Base-by-base conservation (phyloP, 2,888 invertebrate genomes). In the Atethmia centrago region DNA sequence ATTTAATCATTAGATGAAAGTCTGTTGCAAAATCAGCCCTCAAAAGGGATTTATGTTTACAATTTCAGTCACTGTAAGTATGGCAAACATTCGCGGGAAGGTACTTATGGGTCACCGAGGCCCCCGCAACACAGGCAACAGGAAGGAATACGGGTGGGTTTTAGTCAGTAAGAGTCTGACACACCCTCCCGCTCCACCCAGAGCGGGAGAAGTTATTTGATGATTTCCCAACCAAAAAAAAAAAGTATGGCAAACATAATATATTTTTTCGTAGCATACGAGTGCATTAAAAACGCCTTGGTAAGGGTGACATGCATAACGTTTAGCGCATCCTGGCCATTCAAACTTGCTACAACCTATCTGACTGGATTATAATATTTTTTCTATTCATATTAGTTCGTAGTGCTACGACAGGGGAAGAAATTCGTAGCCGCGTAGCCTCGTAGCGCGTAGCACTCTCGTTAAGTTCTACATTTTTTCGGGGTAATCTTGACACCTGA, bases 371-470 rank as follows among this genome's bases (percentile, higher is more conserved):
- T 14, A 42, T 28, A 19, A 2, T 10, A 8, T 21, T 28, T 45
- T 36, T 49, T 3, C 16, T 55, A 19, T 49, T 53, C 28, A 31
- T 25, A 16, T 25, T 47, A 53, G 25, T 31, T 76, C 25, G 14
- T 40, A 19, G 47, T 47, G 53, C 75, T 80, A 76, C 80, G 74
- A 55, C 2, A 42, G 2, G 31, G 49, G 42, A 10, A 31, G 2
- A 58, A 62, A 2, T n/a, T 40, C 81, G 82, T 81, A 77, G 64
- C 63, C 0, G 14, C 58, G 81, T 81, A 81, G 76, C 31, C 0
- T 31, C 82, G 77, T 77, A 77, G 82, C 77, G 42, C 64, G 82
- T 76, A 75, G 65, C 59, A 56, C 0, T 12, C 14, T 45, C 3
- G 0, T n/a, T 5, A n/a, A n/a, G n/a, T 31, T 31, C n/a, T 28